A percentile compares a stretch with the other conserved stretches of the same genome.
Conservation (phyloP, 2,797 vertebrate genomes). For the Neomorphus geoffroyi region DNA sequence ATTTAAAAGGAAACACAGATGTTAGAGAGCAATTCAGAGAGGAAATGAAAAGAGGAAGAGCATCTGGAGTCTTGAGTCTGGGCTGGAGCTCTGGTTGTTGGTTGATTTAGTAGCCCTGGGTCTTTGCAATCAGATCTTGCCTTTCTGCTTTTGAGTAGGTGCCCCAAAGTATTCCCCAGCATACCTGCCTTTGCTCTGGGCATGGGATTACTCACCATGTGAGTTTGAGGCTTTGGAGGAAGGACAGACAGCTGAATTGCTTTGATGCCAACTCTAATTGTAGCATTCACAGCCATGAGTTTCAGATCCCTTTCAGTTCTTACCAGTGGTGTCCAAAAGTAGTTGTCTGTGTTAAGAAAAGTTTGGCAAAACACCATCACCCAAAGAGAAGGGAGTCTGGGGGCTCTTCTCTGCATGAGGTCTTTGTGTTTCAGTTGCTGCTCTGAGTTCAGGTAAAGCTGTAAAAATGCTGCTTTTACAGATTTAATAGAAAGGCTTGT, state of each 20-base stretch:
- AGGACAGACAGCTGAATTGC: neutral
- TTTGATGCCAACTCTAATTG: neutral
- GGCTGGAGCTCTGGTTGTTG: conserved; percentile 54
- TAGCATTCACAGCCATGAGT: neutral
- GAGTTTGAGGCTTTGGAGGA: neutral
- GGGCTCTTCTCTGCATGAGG: neutral
- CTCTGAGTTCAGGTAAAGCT: neutral
- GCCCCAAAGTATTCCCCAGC: neutral
- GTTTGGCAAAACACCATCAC: neutral
- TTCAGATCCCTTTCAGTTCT: neutral
- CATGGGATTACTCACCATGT: accelerated
- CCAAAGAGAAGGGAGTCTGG: neutral
- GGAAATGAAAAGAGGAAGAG: conserved; percentile 71
- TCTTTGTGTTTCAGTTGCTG: neutral
- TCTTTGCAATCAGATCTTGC: conserved; percentile 28
- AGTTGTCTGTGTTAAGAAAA: neutral
- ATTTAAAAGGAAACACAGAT: conserved; percentile 66
- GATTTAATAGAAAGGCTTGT: neutral
- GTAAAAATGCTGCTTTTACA: neutral
- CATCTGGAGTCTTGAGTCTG: conserved; percentile 58
- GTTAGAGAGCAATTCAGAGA: conserved; percentile 48
- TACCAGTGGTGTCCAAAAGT: neutral
- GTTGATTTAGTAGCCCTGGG: conserved; percentile 44
- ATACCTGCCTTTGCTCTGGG: neutral
- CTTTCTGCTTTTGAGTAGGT: conserved; percentile 51